These are phyloP conservation scores for Paratrypauchen microcephalus DNA, from an alignment of 2,797 vertebrate genomes.

Conservation along the genomic window DNA sequence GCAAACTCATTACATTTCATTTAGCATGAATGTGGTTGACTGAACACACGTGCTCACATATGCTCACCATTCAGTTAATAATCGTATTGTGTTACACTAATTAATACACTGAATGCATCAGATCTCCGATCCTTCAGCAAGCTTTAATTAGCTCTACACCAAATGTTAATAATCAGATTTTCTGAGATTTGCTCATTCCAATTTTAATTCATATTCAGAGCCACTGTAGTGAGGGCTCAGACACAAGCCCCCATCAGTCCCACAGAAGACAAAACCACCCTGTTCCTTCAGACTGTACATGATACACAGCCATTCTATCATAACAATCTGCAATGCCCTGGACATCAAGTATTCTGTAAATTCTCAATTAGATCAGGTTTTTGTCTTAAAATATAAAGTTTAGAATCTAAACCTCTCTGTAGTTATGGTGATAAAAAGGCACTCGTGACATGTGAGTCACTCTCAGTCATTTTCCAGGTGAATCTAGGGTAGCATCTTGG, in stretches of 20 bases:
- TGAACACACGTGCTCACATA: constrained; percentile 13
- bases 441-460: constrained; percentile 38
- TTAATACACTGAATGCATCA: constrained; percentile 17
- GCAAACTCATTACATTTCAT: constrained; percentile 9
- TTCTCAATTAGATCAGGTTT: background rate
- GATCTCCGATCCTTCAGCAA: constrained; percentile 59
- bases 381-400: background rate
- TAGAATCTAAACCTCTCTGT: background rate
- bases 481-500: constrained; percentile 43
- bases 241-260: constrained; percentile 9
- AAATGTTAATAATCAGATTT: constrained; percentile 53
- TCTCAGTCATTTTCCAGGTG: constrained; percentile 20
- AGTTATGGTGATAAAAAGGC: background rate
- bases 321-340: background rate
- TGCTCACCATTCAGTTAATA: constrained; percentile 32
- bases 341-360: background rate
- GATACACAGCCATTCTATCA: background rate
- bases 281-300: background rate
- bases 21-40: constrained; percentile 1
- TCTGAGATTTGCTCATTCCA: constrained; percentile 15
- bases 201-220: constrained; percentile 27
- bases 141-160: constrained; percentile 53
- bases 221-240: constrained; percentile 8
- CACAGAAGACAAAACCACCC: constrained; percentile 39
- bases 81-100: constrained; percentile 21